phyloP scores from a whole-genome alignment of 2,113 vertebrate species.

The Odocoileus virginianus region DNA sequence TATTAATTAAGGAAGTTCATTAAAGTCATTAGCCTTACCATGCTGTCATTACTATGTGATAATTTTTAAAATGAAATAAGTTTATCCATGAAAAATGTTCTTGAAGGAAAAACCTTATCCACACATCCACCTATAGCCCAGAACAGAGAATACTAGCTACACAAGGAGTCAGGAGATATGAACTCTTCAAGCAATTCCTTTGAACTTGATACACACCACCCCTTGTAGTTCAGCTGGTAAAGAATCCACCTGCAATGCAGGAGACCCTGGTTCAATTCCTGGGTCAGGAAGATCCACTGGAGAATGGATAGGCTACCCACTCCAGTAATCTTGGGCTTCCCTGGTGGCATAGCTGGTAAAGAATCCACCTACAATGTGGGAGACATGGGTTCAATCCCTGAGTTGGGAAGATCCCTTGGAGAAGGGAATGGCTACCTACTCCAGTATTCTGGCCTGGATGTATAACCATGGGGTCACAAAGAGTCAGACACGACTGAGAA shows the following conservation, averaged over 20 bases:
- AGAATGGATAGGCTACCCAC: neutral
- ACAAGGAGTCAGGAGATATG: neutral
- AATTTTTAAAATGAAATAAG: slow-evolving; percentile 11
- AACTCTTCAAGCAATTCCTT: neutral
- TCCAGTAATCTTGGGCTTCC: neutral
- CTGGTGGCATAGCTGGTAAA: neutral
- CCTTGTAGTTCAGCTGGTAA: neutral
- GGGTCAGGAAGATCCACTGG: neutral
- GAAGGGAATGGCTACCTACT: neutral
- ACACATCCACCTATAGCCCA: neutral
- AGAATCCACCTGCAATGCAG: neutral
- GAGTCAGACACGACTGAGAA: fast-evolving
- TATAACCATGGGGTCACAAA: neutral
- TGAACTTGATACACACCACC: neutral
- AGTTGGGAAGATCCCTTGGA: neutral
- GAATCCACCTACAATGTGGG: neutral
- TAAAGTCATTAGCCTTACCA: neutral
- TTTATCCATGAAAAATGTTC: neutral
- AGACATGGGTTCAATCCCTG: neutral
- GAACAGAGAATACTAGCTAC: neutral
- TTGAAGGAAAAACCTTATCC: neutral
- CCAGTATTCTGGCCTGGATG: neutral
- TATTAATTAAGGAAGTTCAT: neutral
- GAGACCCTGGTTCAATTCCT: neutral
- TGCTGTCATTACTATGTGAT: neutral